phyloP scores from a whole-genome alignment of 1,140 invertebrate genomes.

The Sycobia sp. region DNA sequence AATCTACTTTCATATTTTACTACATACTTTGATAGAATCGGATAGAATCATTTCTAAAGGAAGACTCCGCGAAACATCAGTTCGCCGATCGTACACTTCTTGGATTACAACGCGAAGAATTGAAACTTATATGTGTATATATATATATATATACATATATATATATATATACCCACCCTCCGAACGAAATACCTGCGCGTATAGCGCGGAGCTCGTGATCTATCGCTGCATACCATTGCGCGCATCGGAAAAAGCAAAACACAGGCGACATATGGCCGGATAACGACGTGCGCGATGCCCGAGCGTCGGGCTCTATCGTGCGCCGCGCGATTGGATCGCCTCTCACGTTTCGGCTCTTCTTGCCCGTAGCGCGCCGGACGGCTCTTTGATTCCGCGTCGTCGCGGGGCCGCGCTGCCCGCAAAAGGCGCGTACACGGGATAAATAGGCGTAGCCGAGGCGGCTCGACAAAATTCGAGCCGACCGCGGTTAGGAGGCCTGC shows the following conservation, averaged over 20 bases:
- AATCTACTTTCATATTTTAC: too few relatives aligned
- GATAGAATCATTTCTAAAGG: too few relatives aligned
- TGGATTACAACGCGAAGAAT: too few relatives aligned
- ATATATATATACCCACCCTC: too few relatives aligned
- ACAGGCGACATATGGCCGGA: neutral
- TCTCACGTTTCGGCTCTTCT: conserved; percentile 11
- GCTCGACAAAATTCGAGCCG: neutral
- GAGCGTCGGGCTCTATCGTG: neutral
- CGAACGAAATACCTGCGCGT: neutral
- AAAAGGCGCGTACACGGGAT: conserved; percentile 10
- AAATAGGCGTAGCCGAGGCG: conserved; percentile 28
- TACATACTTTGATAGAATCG: too few relatives aligned
- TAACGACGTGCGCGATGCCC: neutral
- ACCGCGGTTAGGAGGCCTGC: neutral
- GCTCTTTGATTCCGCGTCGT: too few relatives aligned
- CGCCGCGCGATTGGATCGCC: neutral
- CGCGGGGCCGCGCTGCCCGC: neutral
- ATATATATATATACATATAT: too few relatives aligned
- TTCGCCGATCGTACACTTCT: too few relatives aligned
- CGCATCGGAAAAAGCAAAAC: neutral
- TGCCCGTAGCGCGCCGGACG: neutral
- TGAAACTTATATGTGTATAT: too few relatives aligned
- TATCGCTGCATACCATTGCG: neutral
- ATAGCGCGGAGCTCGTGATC: neutral
- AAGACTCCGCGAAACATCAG: too few relatives aligned